A percentile compares a stretch with the other conserved stretches of the same genome.
These are phyloP conservation scores for Polyommatus iphigenia DNA, from an alignment of 2,888 invertebrate species.

Conservation along the genomic window DNA sequence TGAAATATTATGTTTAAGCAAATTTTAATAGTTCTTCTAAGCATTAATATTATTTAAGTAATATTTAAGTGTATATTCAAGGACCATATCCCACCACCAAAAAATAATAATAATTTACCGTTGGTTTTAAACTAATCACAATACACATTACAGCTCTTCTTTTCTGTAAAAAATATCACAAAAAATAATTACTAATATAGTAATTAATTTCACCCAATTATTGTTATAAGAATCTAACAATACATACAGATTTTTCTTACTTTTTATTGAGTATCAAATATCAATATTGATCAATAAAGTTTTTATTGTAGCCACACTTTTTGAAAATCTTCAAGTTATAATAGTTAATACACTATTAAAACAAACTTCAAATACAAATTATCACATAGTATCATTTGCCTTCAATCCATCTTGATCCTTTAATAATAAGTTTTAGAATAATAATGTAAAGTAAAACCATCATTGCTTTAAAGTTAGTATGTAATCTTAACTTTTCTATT, in stretches of 20 bases:
- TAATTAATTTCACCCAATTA: slow-evolving; percentile 24
- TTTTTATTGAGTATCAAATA: neutral
- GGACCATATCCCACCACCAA: slow-evolving; percentile 52
- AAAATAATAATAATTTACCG: slow-evolving; percentile 55
- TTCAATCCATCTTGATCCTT: too few species aligned
- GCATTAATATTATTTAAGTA: neutral
- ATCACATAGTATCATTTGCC: too few species aligned
- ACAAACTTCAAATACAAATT: too few species aligned
- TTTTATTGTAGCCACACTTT: too few species aligned
- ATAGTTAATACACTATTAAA: too few species aligned
- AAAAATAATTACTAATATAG: slow-evolving; percentile 37
- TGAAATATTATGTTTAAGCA: neutral
- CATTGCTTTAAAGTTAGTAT: neutral
- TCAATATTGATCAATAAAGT: too few species aligned
- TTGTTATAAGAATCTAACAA: neutral
- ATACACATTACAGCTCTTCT: slow-evolving; percentile 60
- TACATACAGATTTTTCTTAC: neutral
- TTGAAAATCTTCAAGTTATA: too few species aligned
- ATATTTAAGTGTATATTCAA: neutral
- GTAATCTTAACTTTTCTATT: neutral
- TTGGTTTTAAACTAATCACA: slow-evolving; percentile 47
- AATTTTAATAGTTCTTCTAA: neutral
- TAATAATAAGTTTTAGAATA: too few species aligned
- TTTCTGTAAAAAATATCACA: slow-evolving; percentile 65
- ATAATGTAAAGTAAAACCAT: neutral